Percentiles rank a stretch among this genome's conserved stretches.
Conservation (phyloP, 1,140 invertebrate species). For the Acyrthosiphon pisum region DNA sequence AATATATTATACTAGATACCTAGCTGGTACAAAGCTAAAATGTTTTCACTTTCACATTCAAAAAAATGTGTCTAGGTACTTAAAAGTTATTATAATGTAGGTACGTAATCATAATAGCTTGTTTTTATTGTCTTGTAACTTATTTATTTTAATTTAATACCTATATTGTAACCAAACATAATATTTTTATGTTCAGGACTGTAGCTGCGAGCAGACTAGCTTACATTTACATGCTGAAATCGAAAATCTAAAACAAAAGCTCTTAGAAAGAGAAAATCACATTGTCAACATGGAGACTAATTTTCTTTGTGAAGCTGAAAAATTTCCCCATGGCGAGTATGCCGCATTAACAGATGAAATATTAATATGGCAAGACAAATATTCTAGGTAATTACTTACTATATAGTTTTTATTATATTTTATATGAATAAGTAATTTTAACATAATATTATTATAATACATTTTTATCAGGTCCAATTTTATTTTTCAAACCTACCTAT, state of each 20-base stretch:
- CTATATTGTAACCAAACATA: background rate
- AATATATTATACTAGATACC: too few relatives aligned
- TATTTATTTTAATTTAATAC: background rate
- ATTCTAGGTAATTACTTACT: slow-evolving; percentile 72
- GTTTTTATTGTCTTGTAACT: background rate
- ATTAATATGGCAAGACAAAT: slow-evolving; percentile 88
- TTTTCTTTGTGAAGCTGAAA: slow-evolving; percentile 80
- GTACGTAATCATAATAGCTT: background rate
- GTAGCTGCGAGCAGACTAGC: slow-evolving; percentile 66
- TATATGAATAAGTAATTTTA: background rate
- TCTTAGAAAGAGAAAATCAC: slow-evolving; percentile 81
- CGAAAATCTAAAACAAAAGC: slow-evolving; percentile 81
- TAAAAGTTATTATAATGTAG: background rate
- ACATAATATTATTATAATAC: background rate
- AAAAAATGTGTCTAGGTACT: too few relatives aligned
- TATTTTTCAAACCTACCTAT: slow-evolving; percentile 46
- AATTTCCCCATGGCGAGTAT: slow-evolving; percentile 75
- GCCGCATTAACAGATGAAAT: slow-evolving; percentile 85
- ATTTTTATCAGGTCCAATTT: slow-evolving; percentile 25
- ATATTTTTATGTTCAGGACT: slow-evolving; percentile 10
- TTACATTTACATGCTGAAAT: slow-evolving; percentile 85
- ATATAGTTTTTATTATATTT: background rate
- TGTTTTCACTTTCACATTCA: too few relatives aligned
- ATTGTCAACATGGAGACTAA: slow-evolving; percentile 85
- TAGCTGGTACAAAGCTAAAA: too few relatives aligned